Conservation (phyloP, 2,797 vertebrate genomes). For the Kryptopterus vitreolus region DNA sequence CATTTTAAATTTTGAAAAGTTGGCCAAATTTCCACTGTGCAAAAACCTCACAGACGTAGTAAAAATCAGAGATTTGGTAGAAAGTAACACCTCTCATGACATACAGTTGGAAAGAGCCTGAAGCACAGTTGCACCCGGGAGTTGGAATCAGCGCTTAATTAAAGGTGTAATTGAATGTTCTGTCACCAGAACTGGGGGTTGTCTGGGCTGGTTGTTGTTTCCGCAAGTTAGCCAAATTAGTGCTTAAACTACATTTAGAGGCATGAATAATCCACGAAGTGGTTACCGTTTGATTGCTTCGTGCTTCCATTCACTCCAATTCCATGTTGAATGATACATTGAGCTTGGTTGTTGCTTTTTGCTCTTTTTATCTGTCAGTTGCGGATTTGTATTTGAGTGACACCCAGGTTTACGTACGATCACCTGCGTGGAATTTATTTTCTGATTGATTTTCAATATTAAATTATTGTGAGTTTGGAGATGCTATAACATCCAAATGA, state of each 20-base stretch:
- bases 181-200: neutral
- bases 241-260: neutral
- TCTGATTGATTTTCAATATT: too few species aligned
- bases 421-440: too few species aligned
- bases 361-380: neutral
- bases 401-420: too few species aligned
- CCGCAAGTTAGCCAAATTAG: neutral
- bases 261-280: neutral
- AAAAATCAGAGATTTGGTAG: neutral
- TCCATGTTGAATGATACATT: neutral
- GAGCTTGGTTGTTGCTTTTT: slow-evolving; percentile 4
- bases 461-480: too few species aligned
- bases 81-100: slow-evolving; percentile 35
- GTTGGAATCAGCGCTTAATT: slow-evolving; percentile 1
- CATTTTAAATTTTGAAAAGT: neutral
- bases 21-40: neutral
- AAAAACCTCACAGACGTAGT: slow-evolving; percentile 4
- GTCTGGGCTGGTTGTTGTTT: slow-evolving; percentile 5
- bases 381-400: neutral
- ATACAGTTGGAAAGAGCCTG: neutral
- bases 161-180: slow-evolving; percentile 29
- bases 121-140: neutral
- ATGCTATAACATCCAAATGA: too few species aligned
- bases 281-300: neutral
- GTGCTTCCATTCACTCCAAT: neutral